Base-by-base conservation (phyloP, 2,888 invertebrate genomes). In the Nymphalis c-album region DNA sequence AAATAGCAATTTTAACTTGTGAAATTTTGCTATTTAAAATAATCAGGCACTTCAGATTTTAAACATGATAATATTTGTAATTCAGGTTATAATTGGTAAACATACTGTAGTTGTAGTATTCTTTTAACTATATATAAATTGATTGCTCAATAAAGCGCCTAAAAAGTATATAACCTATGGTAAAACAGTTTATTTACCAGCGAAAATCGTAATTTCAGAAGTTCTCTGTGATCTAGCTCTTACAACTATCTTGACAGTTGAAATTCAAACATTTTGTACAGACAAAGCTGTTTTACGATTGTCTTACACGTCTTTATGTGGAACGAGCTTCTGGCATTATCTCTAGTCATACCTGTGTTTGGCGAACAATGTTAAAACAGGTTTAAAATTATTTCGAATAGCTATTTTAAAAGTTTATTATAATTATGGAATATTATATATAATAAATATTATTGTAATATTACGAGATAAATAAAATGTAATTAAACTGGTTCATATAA, bases 191-290 rank as follows among this genome's bases (percentile, higher is more conserved):
- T 40, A 40, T 40, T 13, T 40, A 13, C 3, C 2, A 47, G 47
- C 2, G 47, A 20, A 50, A 50, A 18, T 18, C 18, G 8, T 18
- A 18, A 20, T 18, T 50, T 40, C 40, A 50, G 20, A 50, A 50
- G 18, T 22, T 31, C 53, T 18, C 31, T 57, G 45, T 48, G 22
- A n/a, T 10, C 10, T 17, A 35, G 20, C 20, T 35, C 60, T 8
- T 50, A 50, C 48, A 18, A 48, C 20, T 10, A 50, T 18, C 50
- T 20, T 50, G 18, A 18, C 18, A 10, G 50, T 10, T 8, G 50
- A 18, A 50, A 18, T 50, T 50, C 50, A 50, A 18, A 50, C n/a
- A 50, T 50, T 40, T 50, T 50, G 50, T 50, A 50, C 50, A 50
- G 18, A 18, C 20, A 18, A 18, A 50, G 10, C 50, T 50, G 18